phyloP scores from a whole-genome alignment of 2,888 invertebrate genomes.

The Drosophila mimica region DNA sequence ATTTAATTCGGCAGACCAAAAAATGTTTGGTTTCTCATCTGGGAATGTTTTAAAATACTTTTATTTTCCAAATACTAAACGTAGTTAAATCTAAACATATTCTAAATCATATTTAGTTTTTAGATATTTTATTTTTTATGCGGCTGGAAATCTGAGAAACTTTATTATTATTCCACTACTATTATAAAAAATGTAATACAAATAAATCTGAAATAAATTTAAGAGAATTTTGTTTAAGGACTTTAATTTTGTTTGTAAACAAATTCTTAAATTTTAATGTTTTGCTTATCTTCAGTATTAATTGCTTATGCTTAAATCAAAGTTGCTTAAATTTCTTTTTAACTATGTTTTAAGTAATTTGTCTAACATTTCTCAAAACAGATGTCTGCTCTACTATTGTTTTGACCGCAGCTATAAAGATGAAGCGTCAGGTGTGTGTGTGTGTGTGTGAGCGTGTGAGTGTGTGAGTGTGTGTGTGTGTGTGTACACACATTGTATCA shows the following conservation, averaged over 20 bases:
- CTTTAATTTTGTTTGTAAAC: not conserved
- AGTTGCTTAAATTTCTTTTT: not conserved
- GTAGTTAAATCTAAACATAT: no score
- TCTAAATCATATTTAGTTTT: not conserved
- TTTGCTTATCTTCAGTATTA: not conserved
- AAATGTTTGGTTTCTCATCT: not conserved
- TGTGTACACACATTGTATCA: conserved; percentile 1
- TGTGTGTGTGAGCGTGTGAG: not conserved
- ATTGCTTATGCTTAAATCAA: not conserved
- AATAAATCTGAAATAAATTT: not conserved
- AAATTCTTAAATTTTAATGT: not conserved
- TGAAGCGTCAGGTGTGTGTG: not conserved
- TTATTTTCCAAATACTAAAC: not conserved
- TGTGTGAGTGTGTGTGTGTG: not conserved
- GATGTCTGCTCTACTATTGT: not conserved
- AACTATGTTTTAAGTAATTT: not conserved
- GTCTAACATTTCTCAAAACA: not conserved
- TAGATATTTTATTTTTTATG: not conserved
- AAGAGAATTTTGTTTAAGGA: not conserved
- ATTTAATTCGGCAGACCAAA: no score
- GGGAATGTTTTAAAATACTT: not conserved
- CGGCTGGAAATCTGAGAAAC: not conserved
- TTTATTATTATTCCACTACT: not conserved
- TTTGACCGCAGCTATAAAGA: not conserved
- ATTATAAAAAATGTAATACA: not conserved